Evolutionary conservation across 2,113 vertebrate genomes (phyloP), one percentile per base, ranked within the genome.

Genomic region (Channa maculata): DNA sequence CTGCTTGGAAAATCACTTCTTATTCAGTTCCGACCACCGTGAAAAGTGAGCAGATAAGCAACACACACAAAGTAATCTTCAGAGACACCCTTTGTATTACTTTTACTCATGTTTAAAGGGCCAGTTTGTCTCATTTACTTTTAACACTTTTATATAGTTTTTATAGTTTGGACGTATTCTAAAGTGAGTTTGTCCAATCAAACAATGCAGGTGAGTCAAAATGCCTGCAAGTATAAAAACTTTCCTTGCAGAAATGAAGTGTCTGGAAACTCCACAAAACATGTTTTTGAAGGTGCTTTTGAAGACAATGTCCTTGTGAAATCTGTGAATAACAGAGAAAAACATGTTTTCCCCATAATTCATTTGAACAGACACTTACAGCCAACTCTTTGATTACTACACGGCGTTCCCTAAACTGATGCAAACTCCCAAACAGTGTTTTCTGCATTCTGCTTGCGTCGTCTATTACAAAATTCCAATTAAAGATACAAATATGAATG

Each of bases 1-100:
- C 46, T n/a, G 36, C 53, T 48, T 71, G 37, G 65, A 81, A 81
- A 77, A 83, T 75, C 62, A 39, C 74, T 76, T 38, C 71, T 79
- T 43, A 55, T 76, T 78, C n/a, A 55, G 13, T 58, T 85, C n/a
- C 68, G 66, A 50, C 44, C 60, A 39, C 41, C 54, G 61, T 83
- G 62, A 83, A 79, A 79, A 64, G 71, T 1, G 1, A 24, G 24
- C 34, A 74, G 36, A 37, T 39, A 15, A 38, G 39, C 37, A 71
- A 51, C 36, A 41, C 50, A 58, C 36, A 45, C 33, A 65, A 65
- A 70, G 15, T 43, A 5, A 37, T 39, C 6, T 5, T 69, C 53
- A 48, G 50, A 41, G 38, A 14, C n/a, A 70, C 57, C 2, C 6
- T 15, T 60, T 74, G 49, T 1, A 72, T 24, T 66, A 4, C 13